Evolutionary conservation across 2,113 vertebrate species (phyloP).

Genomic region (Mixornis gularis): DNA sequence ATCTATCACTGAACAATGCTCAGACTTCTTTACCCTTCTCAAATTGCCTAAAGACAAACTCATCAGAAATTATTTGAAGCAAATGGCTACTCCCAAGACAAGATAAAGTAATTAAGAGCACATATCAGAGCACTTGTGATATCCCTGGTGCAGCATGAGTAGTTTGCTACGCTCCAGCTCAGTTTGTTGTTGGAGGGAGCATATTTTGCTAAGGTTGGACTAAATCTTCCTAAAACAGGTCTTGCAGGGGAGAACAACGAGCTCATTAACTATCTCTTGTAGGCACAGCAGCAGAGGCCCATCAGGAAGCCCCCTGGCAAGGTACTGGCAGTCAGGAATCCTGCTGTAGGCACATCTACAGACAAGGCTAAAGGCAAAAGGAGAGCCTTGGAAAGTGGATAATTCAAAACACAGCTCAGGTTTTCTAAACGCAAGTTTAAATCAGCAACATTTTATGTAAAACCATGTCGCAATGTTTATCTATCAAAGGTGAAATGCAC

Average conservation of each 20-base stretch:
- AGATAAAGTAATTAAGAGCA: neutral
- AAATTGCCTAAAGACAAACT: neutral
- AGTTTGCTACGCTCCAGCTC: neutral
- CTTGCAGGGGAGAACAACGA: neutral
- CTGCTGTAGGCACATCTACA: neutral
- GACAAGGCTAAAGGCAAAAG: neutral
- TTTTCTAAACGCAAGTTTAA: neutral
- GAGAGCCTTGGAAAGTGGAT: neutral
- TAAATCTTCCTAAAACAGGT: neutral
- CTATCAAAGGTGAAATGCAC: neutral
- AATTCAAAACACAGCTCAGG: neutral
- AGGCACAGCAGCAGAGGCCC: fast-evolving
- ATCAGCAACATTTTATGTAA: neutral
- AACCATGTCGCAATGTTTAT: neutral
- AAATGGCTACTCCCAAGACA: neutral
- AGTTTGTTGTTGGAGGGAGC: neutral
- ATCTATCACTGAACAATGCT: neutral
- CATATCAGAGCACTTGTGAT: fast-evolving
- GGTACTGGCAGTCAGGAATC: neutral
- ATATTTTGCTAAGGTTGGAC: neutral
- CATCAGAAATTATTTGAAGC: neutral
- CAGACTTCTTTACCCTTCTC: neutral
- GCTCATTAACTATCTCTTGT: fast-evolving
- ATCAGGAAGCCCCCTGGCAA: neutral
- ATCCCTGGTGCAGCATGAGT: neutral